These are phyloP conservation scores for Zapornia atra DNA, from an alignment of 2,113 vertebrate genomes.

Conservation along the genomic window DNA sequence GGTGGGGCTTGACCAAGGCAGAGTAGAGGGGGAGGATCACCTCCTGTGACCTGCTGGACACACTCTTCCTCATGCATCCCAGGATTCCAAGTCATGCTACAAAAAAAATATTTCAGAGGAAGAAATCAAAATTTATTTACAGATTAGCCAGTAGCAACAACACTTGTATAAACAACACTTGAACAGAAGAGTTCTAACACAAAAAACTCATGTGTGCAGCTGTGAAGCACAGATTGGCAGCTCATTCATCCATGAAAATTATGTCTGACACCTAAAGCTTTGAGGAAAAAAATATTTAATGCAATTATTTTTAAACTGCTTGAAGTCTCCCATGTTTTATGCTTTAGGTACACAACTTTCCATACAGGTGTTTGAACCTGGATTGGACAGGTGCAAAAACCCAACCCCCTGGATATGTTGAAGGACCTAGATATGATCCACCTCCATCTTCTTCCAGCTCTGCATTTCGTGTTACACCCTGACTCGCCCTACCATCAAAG, in stretches of 20 bases:
- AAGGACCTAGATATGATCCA: neutral
- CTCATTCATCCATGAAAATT: neutral
- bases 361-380: neutral
- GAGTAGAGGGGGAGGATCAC: too few species aligned
- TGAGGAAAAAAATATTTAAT: neutral
- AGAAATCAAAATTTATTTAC: neutral
- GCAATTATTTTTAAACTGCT: neutral
- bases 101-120: neutral
- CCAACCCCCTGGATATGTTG: neutral
- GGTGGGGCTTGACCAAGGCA: too few species aligned
- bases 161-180: neutral
- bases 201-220: neutral
- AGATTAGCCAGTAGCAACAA: neutral
- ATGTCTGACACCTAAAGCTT: neutral
- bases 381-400: neutral
- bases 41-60: too few species aligned
- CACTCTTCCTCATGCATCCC: too few species aligned
- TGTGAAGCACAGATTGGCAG: neutral
- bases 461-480: neutral
- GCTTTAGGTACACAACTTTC: neutral
- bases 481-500: neutral
- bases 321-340: neutral
- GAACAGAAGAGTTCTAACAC: neutral
- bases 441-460: neutral
- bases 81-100: neutral